Percentiles rank a stretch among this genome's conserved stretches.
Conservation (phyloP, 2,888 invertebrate species). For the Melinopterus prodromus region DNA sequence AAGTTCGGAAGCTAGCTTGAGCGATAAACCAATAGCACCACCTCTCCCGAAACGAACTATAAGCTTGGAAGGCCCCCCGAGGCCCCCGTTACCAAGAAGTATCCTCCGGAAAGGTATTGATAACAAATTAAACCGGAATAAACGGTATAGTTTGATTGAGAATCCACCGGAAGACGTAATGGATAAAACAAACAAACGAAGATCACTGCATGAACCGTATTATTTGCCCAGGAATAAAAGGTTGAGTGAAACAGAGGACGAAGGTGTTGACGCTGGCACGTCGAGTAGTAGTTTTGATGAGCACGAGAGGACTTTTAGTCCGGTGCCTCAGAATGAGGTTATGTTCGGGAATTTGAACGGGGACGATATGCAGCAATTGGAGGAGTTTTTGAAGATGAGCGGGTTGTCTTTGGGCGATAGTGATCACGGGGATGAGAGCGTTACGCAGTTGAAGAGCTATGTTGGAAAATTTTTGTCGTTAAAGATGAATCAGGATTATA, state of each 20-base stretch:
- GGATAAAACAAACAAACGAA: slow-evolving; percentile 66
- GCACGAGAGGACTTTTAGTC: slow-evolving; percentile 59
- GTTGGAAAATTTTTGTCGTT: slow-evolving; percentile 76
- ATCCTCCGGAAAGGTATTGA: slow-evolving; percentile 73
- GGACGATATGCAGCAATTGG: slow-evolving; percentile 72
- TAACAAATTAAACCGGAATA: slow-evolving; percentile 65
- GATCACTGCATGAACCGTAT: slow-evolving; percentile 80
- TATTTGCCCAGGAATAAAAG: slow-evolving; percentile 59
- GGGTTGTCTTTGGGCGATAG: slow-evolving; percentile 72
- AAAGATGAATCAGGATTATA: slow-evolving; percentile 76
- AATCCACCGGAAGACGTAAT: slow-evolving; percentile 63
- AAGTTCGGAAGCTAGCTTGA: slow-evolving; percentile 77
- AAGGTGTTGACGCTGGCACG: slow-evolving; percentile 66
- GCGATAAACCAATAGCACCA: slow-evolving; percentile 64
- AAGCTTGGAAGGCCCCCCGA: slow-evolving; percentile 70
- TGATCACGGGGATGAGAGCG: slow-evolving; percentile 73
- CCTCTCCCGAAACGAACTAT: slow-evolving; percentile 74
- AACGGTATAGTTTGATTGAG: slow-evolving; percentile 85
- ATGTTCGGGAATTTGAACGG: slow-evolving; percentile 62
- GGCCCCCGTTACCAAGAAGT: slow-evolving; percentile 77
- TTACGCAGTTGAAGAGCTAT: slow-evolving; percentile 74
- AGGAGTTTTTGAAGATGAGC: slow-evolving; percentile 75
- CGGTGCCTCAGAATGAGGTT: slow-evolving; percentile 47
- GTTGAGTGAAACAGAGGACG: slow-evolving; percentile 65
- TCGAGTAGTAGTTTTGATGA: slow-evolving; percentile 69